Evolutionary conservation across 2,888 invertebrate genomes (phyloP).

Genomic region (Entomobrya multifasciata): DNA sequence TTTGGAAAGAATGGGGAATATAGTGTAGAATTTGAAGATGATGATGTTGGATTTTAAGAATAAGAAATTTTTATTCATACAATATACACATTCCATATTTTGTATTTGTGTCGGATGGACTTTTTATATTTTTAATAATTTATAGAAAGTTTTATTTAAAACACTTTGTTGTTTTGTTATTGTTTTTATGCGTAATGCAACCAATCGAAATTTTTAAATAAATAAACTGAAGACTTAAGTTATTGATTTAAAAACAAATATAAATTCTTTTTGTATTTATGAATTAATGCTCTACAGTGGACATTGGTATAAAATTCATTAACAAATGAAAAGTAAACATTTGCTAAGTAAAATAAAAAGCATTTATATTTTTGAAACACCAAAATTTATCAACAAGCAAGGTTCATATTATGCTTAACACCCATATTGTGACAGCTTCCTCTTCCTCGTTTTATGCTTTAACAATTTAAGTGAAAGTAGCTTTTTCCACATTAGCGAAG

Average conservation of each 20-base stretch:
- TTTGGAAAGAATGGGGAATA: constrained; percentile 63
- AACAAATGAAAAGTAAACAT: too few species aligned
- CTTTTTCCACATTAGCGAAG: too few species aligned
- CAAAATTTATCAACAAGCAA: too few species aligned
- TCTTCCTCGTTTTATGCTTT: too few species aligned
- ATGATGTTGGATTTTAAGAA: constrained; percentile 58
- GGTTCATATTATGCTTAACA: too few species aligned
- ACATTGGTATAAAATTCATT: not conserved
- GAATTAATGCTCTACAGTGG: too few species aligned
- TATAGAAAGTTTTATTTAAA: constrained; percentile 15
- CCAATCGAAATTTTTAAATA: constrained; percentile 51
- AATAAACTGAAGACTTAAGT: constrained; percentile 50
- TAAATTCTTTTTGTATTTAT: not conserved
- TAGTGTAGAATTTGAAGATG: constrained; percentile 40
- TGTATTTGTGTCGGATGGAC: not conserved
- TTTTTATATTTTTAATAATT: constrained; percentile 47
- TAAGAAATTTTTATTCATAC: not conserved
- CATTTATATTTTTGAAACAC: too few species aligned
- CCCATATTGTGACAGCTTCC: too few species aligned
- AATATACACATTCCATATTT: not conserved
- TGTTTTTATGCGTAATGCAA: constrained; percentile 53
- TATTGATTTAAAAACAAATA: constrained; percentile 1
- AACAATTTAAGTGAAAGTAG: too few species aligned
- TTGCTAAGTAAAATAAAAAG: too few species aligned
- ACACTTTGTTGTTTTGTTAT: constrained; percentile 33